Base-by-base conservation (phyloP, 2,888 invertebrate genomes). In the Ennomos fuscantarius region DNA sequence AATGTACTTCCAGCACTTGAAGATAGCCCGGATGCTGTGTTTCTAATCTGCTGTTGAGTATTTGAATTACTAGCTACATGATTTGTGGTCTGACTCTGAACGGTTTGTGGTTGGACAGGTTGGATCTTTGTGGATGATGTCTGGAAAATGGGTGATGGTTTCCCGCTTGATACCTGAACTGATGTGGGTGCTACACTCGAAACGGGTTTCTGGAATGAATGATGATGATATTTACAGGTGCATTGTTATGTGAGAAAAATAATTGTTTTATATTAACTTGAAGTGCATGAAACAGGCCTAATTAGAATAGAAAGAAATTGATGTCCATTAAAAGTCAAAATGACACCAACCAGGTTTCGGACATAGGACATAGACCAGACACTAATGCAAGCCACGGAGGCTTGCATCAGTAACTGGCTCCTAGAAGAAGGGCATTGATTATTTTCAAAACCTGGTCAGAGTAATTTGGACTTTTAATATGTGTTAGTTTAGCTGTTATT, bases 171-270 rank as follows among this genome's bases (percentile, higher is more conserved):
- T 70, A 94, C 94, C 84, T 94, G 94, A 76, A 96, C 93, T 50
- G 95, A 94, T 65, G 95, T 96, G 63, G 97, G 96, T 67, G 97
- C 96, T 63, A 97, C 97, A 86, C 96, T 97, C 83, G 96, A 97
- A 66, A 97, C 95, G 62, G 97, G 97, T 85, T 97, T 97, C 93
- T 97, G 94, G 79, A 94, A 93, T 87, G 80, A 86, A 86, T 83
- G 78, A 78, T 84, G 86, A 81, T 81, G 89, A 79, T 89, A 91
- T 90, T 84, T 90, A 90, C 91, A 91, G 76, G 73, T 84, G 87
- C 71, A 69, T 75, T 69, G 67, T 64, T 65, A 62, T 63, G 73
- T 50, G 8, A 37, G 9, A 9, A 37, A 8, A 39, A 11, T 2
- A 45, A 36, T 24, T 24, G 24, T 6, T 24, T 6, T 2, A 24